These are phyloP conservation scores for Aphodius granarius DNA, from an alignment of 2,888 invertebrate genomes.

Conservation along the genomic window DNA sequence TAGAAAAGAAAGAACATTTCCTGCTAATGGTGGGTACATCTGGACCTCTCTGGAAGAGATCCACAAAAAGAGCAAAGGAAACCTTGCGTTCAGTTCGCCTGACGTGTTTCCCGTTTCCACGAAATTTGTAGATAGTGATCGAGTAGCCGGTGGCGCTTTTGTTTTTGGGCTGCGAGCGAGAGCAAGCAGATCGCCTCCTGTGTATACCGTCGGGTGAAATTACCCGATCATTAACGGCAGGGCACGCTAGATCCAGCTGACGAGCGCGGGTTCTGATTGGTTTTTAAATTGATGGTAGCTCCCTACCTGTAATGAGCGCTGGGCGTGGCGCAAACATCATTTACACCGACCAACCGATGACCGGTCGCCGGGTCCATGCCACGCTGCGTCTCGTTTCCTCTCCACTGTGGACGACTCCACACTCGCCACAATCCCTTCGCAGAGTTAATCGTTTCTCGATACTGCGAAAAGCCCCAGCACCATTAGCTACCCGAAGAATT, in stretches of 20 bases:
- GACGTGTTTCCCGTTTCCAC: neutral
- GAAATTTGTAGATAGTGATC: constrained; percentile 1
- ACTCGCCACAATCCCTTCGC: neutral
- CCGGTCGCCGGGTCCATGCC: constrained; percentile 38
- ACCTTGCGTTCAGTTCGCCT: neutral
- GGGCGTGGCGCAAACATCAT: constrained; percentile 54
- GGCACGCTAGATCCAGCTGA: constrained; percentile 46
- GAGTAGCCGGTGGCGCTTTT: constrained; percentile 6
- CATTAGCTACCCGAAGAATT: neutral
- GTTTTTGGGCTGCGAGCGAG: neutral
- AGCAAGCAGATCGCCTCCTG: neutral
- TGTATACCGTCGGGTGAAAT: neutral
- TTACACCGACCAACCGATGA: constrained; percentile 54
- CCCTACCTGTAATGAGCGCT: constrained; percentile 53
- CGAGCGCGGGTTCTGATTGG: constrained; percentile 52
- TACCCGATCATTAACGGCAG: constrained; percentile 32
- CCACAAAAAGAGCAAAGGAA: too few species aligned
- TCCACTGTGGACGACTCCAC: neutral
- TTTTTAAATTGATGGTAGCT: constrained; percentile 55
- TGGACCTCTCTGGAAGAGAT: too few species aligned
- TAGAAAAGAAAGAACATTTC: too few species aligned
- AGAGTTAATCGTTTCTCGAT: constrained; percentile 2
- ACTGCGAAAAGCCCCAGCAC: neutral
- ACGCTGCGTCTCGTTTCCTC: constrained; percentile 2
- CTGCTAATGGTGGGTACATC: too few species aligned